These are phyloP conservation scores for Sisyra terminalis DNA, from an alignment of 2,888 invertebrate genomes.

Conservation along the genomic window DNA sequence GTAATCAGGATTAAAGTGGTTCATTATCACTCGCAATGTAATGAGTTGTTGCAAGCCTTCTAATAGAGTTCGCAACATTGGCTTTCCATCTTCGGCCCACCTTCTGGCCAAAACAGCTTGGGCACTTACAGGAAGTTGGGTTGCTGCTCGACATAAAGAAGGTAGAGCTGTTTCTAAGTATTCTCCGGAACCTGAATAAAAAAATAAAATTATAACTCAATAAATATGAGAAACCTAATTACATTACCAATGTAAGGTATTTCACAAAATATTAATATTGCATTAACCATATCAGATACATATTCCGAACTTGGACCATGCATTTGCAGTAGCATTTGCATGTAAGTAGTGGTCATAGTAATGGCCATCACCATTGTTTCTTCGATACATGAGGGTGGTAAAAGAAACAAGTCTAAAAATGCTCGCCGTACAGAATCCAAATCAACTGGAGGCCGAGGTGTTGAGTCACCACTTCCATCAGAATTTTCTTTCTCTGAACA, in stretches of 20 bases:
- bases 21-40: constrained; percentile 67
- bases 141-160: constrained; percentile 58
- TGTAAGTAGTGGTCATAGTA: constrained; percentile 49
- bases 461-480: constrained; percentile 9
- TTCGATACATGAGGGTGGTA: constrained; percentile 26
- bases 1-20: constrained; percentile 51
- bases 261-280: constrained; percentile 28
- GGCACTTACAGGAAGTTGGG: constrained; percentile 50
- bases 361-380: constrained; percentile 59
- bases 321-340: constrained; percentile 48
- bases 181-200: constrained; percentile 47
- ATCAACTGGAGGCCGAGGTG: constrained; percentile 38
- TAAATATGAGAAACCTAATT: background rate
- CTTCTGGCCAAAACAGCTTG: constrained; percentile 67
- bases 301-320: constrained; percentile 19
- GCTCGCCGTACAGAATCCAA: constrained; percentile 53
- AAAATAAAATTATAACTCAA: background rate
- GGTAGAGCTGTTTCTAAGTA: constrained; percentile 72
- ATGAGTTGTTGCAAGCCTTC: constrained; percentile 77
- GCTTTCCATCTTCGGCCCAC: constrained; percentile 45
- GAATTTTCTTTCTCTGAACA: constrained; percentile 23
- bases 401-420: constrained; percentile 31
- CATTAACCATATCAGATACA: constrained; percentile 39
- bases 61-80: constrained; percentile 43
- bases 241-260: constrained; percentile 17